Evolutionary conservation across 2,113 vertebrate species (phyloP), one percentile per base, ranked within the genome.

Genomic region (Turnix velox): DNA sequence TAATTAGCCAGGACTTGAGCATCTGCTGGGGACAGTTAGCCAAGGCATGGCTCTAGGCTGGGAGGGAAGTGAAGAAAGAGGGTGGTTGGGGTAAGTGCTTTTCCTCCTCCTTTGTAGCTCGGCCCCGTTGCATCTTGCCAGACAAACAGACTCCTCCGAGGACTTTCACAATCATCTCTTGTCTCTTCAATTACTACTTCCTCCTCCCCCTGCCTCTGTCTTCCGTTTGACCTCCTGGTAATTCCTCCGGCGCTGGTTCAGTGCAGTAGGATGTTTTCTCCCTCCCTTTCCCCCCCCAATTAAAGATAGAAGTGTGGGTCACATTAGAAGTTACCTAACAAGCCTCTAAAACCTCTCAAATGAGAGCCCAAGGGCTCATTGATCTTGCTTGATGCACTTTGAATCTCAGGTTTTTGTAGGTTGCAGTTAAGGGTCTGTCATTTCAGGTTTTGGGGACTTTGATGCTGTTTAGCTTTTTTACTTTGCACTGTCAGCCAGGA

Each of bases 171-270:
- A 37, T 71, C 92, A 57, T 90, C 80, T 65, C 84, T 59, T 57
- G 83, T 89, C 93, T 95, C 90, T 83, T 87, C 86, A 95, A 79
- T 95, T 96, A 94, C 90, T 65, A 37, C 94, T 95, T 96, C 92
- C 92, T 96, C 88, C 92, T 95, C 79, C 94, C 87, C 79, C 80
- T 75, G 45, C 86, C 52, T 80, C 55, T 83, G 58, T 83, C 88
- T 94, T 86, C 92, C 63, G 12, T 89, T 77, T 93, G 90, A 93
- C 95, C 94, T 96, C 14, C 81, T 86, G 90, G 59, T 46, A 90
- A 92, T 92, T 88, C 88, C 90, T 66, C 82, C 0, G 37, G 84
- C 33, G 6, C 65, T 93, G 24, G 58, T 40, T 84, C 62, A 33
- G 87, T 37, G 74, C 55, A 43, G 66, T 39, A 73, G 59, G 74